A percentile compares a stretch with the other conserved stretches of the same genome.
Evolutionary conservation across 2,888 invertebrate species (phyloP).

Genomic region (Merodon equestris): DNA sequence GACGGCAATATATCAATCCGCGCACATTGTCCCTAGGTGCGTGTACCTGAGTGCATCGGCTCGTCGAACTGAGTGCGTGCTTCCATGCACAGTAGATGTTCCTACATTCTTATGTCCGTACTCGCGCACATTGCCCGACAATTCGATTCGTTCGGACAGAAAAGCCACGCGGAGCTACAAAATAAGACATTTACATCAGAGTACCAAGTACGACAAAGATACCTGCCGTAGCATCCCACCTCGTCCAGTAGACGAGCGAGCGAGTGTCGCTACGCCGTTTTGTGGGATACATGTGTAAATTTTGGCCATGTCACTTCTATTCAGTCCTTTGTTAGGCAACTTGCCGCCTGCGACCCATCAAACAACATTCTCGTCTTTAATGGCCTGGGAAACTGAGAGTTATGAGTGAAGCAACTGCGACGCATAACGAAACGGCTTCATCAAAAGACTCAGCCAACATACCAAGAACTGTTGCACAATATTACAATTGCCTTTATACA

Average conservation of each 20-base stretch:
- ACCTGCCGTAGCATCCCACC: conserved; percentile 51
- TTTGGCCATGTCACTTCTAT: conserved; percentile 68
- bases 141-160: conserved; percentile 62
- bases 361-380: conserved; percentile 54
- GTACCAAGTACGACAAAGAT: conserved; percentile 62
- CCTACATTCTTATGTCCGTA: not conserved
- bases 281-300: conserved; percentile 66
- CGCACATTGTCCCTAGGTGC: conserved; percentile 49
- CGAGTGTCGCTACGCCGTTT: conserved; percentile 52
- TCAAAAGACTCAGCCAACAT: conserved; percentile 45
- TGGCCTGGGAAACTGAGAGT: conserved; percentile 62
- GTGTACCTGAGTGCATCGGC: conserved; percentile 48
- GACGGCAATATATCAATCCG: conserved; percentile 67
- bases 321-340: conserved; percentile 54
- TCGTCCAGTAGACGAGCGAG: not conserved
- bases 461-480: conserved; percentile 37
- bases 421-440: conserved; percentile 66
- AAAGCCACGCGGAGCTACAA: no score
- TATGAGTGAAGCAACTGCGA: conserved; percentile 59
- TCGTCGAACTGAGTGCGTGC: conserved; percentile 50
- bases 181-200: conserved; percentile 67
- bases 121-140: conserved; percentile 23
- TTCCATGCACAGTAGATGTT: conserved; percentile 53
- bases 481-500: conserved; percentile 51
- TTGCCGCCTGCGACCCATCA: conserved; percentile 61